phyloP scores from a whole-genome alignment of 2,113 vertebrate species.

The Ifrita kowaldi region DNA sequence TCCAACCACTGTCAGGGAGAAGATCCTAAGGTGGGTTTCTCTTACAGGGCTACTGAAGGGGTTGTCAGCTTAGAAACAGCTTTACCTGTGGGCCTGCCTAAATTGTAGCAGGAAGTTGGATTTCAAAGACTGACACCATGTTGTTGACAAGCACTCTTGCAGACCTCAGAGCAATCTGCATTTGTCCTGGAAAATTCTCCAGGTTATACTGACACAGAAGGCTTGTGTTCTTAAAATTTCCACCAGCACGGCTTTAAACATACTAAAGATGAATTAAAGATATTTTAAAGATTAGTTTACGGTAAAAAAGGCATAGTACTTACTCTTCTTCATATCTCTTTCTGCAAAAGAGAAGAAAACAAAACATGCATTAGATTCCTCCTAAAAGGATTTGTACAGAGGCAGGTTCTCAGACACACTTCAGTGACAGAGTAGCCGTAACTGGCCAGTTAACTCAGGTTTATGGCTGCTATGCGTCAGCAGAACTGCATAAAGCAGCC shows the following conservation, averaged over 20 bases:
- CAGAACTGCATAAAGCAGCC: background rate
- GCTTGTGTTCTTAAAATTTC: background rate
- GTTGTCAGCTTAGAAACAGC: background rate
- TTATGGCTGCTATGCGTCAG: background rate
- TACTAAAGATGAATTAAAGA: background rate
- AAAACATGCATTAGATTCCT: conserved; percentile 21
- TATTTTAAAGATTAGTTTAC: background rate
- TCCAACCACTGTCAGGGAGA: background rate
- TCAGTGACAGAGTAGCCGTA: background rate
- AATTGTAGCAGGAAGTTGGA: background rate
- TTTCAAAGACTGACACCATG: background rate
- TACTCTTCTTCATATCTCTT: conserved; percentile 91
- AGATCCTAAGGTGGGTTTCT: background rate
- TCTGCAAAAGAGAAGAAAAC: conserved; percentile 75
- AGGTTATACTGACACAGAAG: background rate
- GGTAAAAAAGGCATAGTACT: conserved; percentile 71
- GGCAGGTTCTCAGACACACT: background rate
- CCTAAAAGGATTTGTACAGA: background rate
- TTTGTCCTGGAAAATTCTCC: background rate
- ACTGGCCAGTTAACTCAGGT: background rate
- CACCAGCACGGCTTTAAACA: background rate
- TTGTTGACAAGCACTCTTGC: background rate
- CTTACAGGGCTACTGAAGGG: background rate
- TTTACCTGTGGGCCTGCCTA: background rate
- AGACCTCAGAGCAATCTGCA: background rate